Conservation (phyloP, 2,113 vertebrate genomes). For the Larimichthys crocea region DNA sequence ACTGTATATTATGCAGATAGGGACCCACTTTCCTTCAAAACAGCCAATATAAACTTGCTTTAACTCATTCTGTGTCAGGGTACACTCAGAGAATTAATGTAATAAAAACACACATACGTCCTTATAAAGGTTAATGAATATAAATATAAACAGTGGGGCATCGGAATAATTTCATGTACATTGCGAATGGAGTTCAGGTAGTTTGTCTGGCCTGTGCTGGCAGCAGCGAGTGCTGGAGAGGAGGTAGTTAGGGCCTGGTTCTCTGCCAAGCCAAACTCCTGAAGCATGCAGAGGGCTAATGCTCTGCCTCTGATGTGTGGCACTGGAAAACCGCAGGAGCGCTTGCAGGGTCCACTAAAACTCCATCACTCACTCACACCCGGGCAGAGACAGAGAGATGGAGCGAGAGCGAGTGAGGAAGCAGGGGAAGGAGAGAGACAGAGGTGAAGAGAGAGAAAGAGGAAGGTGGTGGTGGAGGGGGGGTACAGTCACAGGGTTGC, state of each 20-base stretch:
- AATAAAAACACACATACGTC: slow-evolving; percentile 68
- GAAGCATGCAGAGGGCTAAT: slow-evolving; percentile 84
- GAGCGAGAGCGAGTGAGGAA: slow-evolving; percentile 43
- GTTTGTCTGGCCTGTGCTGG: slow-evolving; percentile 67
- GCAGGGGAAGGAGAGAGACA: slow-evolving; percentile 44
- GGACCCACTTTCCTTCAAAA: slow-evolving; percentile 62
- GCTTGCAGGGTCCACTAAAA: slow-evolving; percentile 84
- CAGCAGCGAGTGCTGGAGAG: slow-evolving; percentile 58
- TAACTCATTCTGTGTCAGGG: slow-evolving; percentile 58
- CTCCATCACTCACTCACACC: slow-evolving; percentile 84
- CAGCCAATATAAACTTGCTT: slow-evolving; percentile 67
- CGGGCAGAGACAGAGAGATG: slow-evolving; percentile 60
- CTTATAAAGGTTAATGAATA: slow-evolving; percentile 77
- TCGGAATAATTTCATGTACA: slow-evolving; percentile 47
- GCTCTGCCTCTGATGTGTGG: slow-evolving; percentile 84
- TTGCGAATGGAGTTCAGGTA: slow-evolving; percentile 57
- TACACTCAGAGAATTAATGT: slow-evolving; percentile 65
- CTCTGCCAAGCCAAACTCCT: slow-evolving; percentile 85
- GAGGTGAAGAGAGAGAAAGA: slow-evolving; percentile 41
- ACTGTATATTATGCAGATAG: slow-evolving; percentile 70
- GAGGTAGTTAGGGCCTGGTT: slow-evolving; percentile 83
- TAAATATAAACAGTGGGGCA: slow-evolving; percentile 72
- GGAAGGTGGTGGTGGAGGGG: slow-evolving; percentile 20
- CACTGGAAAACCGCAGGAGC: slow-evolving; percentile 79
- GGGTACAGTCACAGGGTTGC: slow-evolving; percentile 51